A percentile compares a stretch with the other conserved stretches of the same genome.
These are phyloP conservation scores for Sympetrum striolatum DNA, from an alignment of 2,888 invertebrate species.

Conservation along the genomic window DNA sequence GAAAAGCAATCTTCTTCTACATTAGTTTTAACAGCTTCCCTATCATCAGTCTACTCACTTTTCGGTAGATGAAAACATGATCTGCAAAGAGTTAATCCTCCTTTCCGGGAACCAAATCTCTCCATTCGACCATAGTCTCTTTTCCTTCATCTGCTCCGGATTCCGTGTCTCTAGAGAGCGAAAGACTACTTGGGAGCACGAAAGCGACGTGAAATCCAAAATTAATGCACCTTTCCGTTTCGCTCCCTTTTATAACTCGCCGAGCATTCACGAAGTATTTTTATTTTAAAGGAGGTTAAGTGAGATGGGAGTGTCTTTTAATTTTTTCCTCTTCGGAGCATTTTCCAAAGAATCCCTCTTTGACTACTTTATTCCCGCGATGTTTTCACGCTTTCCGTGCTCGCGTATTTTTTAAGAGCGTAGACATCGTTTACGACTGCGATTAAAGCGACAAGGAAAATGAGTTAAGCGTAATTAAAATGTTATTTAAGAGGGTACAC, in stretches of 20 bases:
- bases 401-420: neutral
- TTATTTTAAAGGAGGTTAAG: neutral
- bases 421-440: neutral
- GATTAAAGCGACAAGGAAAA: neutral
- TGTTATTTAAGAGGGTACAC: neutral
- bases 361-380: neutral
- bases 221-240: neutral
- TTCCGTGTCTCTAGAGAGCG: neutral
- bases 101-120: too few relatives aligned
- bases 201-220: neutral
- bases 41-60: too few relatives aligned
- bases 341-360: neutral
- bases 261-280: neutral
- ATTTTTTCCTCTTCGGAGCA: neutral
- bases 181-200: too few relatives aligned
- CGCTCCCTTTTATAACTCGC: too few relatives aligned
- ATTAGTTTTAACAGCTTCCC: too few relatives aligned
- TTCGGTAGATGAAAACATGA: too few relatives aligned
- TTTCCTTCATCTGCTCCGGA: neutral
- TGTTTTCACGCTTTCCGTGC: neutral
- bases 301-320: neutral
- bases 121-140: too few relatives aligned
- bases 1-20: too few relatives aligned
- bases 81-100: too few relatives aligned
- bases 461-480: neutral